Percentiles rank a stretch among this genome's conserved stretches.
Conservation (phyloP, 2,113 vertebrate genomes). For the Mola mola region DNA sequence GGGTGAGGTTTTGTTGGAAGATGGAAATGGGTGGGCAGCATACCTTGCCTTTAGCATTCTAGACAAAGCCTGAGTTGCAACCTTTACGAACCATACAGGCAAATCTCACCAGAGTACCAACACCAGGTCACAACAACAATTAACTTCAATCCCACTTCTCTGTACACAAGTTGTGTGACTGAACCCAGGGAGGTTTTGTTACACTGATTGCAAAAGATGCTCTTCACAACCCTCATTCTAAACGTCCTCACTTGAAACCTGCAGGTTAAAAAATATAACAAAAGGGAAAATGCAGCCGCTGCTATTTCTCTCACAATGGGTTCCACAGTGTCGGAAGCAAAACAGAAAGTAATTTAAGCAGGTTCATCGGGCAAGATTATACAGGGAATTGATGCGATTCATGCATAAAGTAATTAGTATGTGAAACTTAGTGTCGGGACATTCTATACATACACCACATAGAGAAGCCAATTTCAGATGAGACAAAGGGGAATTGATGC, state of each 20-base stretch:
- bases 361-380: slow-evolving; percentile 50
- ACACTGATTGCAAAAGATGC: slow-evolving; percentile 48
- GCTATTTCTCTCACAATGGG: slow-evolving; percentile 42
- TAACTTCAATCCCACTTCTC: slow-evolving; percentile 49
- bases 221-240: slow-evolving; percentile 32
- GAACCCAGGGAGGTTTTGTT: slow-evolving; percentile 58
- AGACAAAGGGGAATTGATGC: slow-evolving; percentile 27
- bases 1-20: slow-evolving; percentile 1
- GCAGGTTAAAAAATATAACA: slow-evolving; percentile 45
- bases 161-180: slow-evolving; percentile 71
- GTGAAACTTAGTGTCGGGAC: neutral
- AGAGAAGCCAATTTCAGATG: slow-evolving; percentile 9
- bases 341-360: slow-evolving; percentile 34
- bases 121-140: slow-evolving; percentile 9
- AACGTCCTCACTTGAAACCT: slow-evolving; percentile 56
- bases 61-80: slow-evolving; percentile 41
- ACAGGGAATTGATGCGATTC: slow-evolving; percentile 37
- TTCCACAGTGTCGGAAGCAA: slow-evolving; percentile 67
- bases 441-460: slow-evolving; percentile 10
- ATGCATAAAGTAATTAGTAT: slow-evolving; percentile 25
- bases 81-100: slow-evolving; percentile 23
- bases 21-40: neutral
- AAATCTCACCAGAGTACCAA: slow-evolving; percentile 56
- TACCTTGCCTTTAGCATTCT: slow-evolving; percentile 51
- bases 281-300: slow-evolving; percentile 38